These are phyloP conservation scores for Epinephelus awoara DNA, from an alignment of 2,797 vertebrate species.

Conservation along the genomic window DNA sequence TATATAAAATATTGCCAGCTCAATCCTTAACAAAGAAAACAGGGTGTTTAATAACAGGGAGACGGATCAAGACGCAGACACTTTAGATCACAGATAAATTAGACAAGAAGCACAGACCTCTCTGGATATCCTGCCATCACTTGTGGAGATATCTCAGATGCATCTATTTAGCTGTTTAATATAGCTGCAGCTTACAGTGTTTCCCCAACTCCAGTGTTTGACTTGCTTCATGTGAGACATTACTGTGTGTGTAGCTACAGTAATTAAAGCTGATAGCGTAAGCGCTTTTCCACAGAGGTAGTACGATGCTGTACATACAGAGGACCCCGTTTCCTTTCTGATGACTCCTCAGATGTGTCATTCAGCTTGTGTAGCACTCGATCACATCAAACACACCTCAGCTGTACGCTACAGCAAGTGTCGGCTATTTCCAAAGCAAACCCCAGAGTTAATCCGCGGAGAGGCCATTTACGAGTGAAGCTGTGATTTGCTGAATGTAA, in stretches of 20 bases:
- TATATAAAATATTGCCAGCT: not conserved
- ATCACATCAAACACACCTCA: constrained; percentile 48
- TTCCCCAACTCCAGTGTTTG: constrained; percentile 21
- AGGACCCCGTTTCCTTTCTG: constrained; percentile 54
- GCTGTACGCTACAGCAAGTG: constrained; percentile 17
- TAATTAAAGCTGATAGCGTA: constrained; percentile 56
- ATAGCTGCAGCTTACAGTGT: constrained; percentile 22
- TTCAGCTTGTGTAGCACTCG: constrained; percentile 52
- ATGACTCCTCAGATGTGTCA: constrained; percentile 69
- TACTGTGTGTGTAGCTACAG: constrained; percentile 40
- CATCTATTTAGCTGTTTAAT: constrained; percentile 13
- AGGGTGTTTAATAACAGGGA: not conserved
- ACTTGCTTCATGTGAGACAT: constrained; percentile 27
- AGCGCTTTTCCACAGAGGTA: constrained; percentile 46
- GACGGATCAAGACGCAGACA: too few relatives aligned
- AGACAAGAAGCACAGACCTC: not conserved
- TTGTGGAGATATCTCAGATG: not conserved
- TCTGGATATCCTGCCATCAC: not conserved
- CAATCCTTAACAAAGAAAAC: not conserved
- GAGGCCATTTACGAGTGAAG: constrained; percentile 25
- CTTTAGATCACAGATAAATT: too few relatives aligned
- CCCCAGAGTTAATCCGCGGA: constrained; percentile 20
- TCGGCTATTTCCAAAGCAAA: constrained; percentile 32
- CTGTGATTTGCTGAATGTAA: constrained; percentile 41
- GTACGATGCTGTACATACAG: constrained; percentile 34